Conservation (phyloP, 2,113 vertebrate genomes). For the Ptyas mucosa region DNA sequence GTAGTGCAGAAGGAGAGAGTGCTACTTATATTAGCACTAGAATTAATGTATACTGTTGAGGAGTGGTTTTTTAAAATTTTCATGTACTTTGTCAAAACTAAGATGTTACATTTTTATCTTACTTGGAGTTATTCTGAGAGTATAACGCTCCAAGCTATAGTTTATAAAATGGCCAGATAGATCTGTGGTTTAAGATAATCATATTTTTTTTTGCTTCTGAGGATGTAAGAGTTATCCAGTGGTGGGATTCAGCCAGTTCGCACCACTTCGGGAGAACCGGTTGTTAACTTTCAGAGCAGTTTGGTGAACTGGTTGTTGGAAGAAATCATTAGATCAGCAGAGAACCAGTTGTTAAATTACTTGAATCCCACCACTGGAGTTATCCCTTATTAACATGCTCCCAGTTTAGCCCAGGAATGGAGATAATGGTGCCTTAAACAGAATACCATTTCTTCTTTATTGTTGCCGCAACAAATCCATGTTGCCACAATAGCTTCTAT, state of each 20-base stretch:
- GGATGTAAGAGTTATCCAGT: background rate
- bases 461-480: no score
- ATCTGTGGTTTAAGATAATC: slow-evolving; percentile 9
- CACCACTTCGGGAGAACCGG: no score
- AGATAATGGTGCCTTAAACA: background rate
- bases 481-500: no score
- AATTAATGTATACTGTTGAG: background rate
- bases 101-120: slow-evolving; percentile 5
- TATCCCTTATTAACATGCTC: background rate
- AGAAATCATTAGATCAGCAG: no score
- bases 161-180: slow-evolving; percentile 27
- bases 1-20: slow-evolving; percentile 11
- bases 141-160: slow-evolving; percentile 40
- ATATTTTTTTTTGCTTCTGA: background rate
- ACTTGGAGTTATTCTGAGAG: slow-evolving; percentile 5
- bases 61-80: background rate
- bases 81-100: slow-evolving; percentile 28
- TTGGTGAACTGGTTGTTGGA: no score
- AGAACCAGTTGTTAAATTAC: no score
- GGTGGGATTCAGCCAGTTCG: no score
- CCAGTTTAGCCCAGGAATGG: background rate
- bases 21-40: background rate
- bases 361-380: no score
- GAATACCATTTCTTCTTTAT: background rate
- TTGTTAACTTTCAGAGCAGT: no score